phyloP scores from a whole-genome alignment of 2,797 vertebrate genomes.

The Novumbra hubbsi region DNA sequence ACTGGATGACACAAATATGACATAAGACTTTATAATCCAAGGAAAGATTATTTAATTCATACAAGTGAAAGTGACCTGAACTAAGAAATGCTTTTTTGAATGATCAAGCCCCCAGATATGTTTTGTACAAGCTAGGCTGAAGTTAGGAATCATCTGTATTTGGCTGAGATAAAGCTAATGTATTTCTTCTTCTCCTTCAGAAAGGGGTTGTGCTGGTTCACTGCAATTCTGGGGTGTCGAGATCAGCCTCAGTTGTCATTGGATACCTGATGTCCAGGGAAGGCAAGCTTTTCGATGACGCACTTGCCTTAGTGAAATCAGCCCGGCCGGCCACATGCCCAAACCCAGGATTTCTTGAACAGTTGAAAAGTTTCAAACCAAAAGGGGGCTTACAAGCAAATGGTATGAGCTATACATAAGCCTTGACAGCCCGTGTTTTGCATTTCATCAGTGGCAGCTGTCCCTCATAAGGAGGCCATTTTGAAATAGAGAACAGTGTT shows the following conservation, averaged over 20 bases:
- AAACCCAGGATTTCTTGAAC: conserved; percentile 89
- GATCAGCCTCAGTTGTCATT: conserved; percentile 83
- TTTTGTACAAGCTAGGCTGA: neutral
- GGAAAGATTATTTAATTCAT: neutral
- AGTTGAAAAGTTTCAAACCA: conserved; percentile 80
- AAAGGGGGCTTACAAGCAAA: conserved; percentile 50
- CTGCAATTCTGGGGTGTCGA: conserved; percentile 91
- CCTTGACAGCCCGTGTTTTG: neutral
- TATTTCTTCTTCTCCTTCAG: conserved; percentile 58
- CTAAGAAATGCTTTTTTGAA: neutral
- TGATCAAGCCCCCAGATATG: neutral
- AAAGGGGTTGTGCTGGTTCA: conserved; percentile 89
- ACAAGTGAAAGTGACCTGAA: neutral
- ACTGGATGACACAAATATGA: neutral
- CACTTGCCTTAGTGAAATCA: conserved; percentile 83
- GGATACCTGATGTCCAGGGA: conserved; percentile 91
- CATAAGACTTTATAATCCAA: neutral
- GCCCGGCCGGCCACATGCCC: conserved; percentile 83
- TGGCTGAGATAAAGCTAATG: neutral
- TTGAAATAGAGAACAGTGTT: neutral
- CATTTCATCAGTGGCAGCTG: neutral
- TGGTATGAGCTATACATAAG: conserved; percentile 36
- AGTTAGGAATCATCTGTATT: neutral
- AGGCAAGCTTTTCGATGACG: conserved; percentile 79
- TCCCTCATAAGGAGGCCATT: neutral